Conservation (phyloP, 2,888 invertebrate species). For the Tenthredo mesomela region DNA sequence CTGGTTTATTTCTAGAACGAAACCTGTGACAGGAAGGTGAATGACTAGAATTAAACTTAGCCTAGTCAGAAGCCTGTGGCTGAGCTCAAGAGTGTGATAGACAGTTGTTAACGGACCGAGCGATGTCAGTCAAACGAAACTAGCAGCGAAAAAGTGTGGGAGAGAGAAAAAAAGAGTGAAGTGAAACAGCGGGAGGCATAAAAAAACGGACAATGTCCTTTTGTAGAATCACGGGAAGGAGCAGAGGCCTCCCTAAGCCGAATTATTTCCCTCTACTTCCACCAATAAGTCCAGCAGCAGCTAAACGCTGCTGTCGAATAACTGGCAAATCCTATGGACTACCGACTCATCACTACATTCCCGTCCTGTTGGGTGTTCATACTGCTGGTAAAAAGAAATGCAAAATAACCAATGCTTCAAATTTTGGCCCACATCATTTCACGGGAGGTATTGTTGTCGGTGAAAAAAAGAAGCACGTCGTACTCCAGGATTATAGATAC, state of each 20-base stretch:
- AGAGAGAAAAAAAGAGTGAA: slow-evolving; percentile 26
- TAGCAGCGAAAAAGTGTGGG: slow-evolving; percentile 26
- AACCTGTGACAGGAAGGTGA: slow-evolving; percentile 54
- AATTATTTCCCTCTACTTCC: slow-evolving; percentile 91
- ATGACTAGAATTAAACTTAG: slow-evolving; percentile 56
- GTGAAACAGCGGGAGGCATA: neutral
- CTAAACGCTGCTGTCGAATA: slow-evolving; percentile 88
- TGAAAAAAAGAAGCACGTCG: slow-evolving; percentile 85
- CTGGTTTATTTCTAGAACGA: slow-evolving; percentile 53
- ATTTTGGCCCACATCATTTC: slow-evolving; percentile 83
- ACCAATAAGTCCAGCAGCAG: slow-evolving; percentile 91
- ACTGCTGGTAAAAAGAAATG: slow-evolving; percentile 80
- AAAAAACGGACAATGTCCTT: slow-evolving; percentile 81
- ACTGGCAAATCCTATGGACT: slow-evolving; percentile 89
- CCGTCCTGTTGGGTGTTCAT: slow-evolving; percentile 82
- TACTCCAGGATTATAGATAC: slow-evolving; percentile 86
- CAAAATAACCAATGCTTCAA: slow-evolving; percentile 84
- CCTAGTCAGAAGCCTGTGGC: slow-evolving; percentile 48
- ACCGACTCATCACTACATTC: slow-evolving; percentile 89
- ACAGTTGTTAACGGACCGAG: slow-evolving; percentile 52
- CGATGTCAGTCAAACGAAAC: slow-evolving; percentile 45
- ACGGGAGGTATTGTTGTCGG: slow-evolving; percentile 81
- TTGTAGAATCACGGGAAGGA: slow-evolving; percentile 90
- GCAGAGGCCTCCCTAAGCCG: slow-evolving; percentile 89
- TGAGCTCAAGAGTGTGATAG: slow-evolving; percentile 40